phyloP scores from a whole-genome alignment of 35 echinoderm and acorn worm species.

The Heliocidaris tuberculata region DNA sequence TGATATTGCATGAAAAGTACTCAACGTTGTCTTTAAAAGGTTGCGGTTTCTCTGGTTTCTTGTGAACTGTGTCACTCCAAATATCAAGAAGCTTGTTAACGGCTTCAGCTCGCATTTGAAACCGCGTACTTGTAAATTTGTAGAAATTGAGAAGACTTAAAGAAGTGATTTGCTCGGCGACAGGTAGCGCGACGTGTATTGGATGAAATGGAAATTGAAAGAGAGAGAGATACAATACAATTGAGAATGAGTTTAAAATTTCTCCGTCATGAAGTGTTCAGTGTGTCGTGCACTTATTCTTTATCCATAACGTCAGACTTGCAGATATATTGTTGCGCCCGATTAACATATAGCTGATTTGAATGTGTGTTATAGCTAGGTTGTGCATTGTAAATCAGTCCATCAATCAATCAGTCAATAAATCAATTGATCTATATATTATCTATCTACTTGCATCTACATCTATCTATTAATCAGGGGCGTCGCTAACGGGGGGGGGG shows the following conservation, averaged over 20 bases:
- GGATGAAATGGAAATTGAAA: background rate
- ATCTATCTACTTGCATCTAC: no score
- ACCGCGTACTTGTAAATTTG: background rate
- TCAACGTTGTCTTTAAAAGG: background rate
- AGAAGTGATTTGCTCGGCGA: background rate
- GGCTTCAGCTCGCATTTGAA: background rate
- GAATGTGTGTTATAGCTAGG: no score
- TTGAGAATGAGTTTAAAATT: background rate
- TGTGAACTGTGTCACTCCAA: background rate
- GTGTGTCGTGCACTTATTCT: background rate
- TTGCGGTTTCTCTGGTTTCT: background rate
- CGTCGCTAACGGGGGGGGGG: no score
- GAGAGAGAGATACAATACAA: background rate
- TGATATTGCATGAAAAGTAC: background rate
- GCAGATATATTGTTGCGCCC: background rate
- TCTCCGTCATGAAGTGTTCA: background rate
- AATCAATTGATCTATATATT: no score
- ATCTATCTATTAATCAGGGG: no score
- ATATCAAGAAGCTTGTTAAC: background rate
- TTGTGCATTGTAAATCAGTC: no score
- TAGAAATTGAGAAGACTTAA: background rate
- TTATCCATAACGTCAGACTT: background rate
- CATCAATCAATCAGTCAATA: no score
- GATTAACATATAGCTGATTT: background rate
- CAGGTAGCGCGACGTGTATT: background rate